These are phyloP conservation scores for Apis mellifera DNA, from an alignment of 1,140 invertebrate species.

Conservation along the genomic window DNA sequence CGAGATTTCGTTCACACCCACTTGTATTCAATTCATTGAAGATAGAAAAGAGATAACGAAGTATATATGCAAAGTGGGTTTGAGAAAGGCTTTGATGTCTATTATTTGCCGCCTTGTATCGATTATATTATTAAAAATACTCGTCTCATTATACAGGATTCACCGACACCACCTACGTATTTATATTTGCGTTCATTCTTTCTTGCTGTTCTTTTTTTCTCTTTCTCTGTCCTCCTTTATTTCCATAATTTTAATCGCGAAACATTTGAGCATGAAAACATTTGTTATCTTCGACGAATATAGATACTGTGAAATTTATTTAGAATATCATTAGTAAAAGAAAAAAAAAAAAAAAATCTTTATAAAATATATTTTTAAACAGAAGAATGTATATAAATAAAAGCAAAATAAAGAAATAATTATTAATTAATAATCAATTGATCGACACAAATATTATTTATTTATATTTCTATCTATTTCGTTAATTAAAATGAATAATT, in stretches of 20 bases:
- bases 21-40: not conserved
- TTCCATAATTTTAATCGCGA: not conserved
- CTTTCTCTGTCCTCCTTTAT: not conserved
- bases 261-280: not conserved
- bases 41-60: not conserved
- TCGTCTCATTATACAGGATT: constrained; percentile 43
- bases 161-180: constrained; percentile 33
- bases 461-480: not conserved
- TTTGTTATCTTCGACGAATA: too few species aligned
- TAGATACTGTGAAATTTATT: too few species aligned
- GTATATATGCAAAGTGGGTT: not conserved
- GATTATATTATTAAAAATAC: constrained; percentile 42
- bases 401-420: too few species aligned
- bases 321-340: too few species aligned
- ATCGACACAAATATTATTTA: not conserved
- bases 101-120: constrained; percentile 28
- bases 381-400: too few species aligned
- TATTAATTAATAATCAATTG: too few species aligned
- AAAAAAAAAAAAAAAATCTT: too few species aligned
- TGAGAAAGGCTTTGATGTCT: constrained; percentile 25
- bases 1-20: constrained; percentile 37
- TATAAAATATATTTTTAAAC: not conserved
- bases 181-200: constrained; percentile 32
- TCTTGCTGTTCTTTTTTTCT: constrained; percentile 1
- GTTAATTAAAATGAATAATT: not conserved